Evolutionary conservation across 2,888 invertebrate species (phyloP), one percentile per base, ranked within the genome.

Genomic region (Tetragonula carbonaria): DNA sequence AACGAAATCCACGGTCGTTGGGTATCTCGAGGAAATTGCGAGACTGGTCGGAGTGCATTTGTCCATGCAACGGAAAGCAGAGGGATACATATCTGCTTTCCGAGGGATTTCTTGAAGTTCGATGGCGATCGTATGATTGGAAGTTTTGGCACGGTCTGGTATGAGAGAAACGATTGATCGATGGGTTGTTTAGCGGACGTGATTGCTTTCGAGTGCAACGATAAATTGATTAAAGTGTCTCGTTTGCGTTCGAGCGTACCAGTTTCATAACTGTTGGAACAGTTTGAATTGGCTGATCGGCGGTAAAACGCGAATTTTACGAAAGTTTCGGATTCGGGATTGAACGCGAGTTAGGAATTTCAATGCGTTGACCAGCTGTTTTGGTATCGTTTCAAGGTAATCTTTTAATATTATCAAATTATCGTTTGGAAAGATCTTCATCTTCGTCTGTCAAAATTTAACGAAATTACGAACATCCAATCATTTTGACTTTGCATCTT

Each of bases 71-170:
- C 13, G 21, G 45, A 21, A 28, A 53, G 50, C 28, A 38, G 45
- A 28, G 28, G 28, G 28, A 50, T 74, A 21, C n/a, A 33, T 50
- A 65, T 78, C 55, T 66, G 72, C 50, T 28, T 28, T 28, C 28
- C 53, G 14, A 8, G 14, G n/a, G 45, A 45, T 33, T 74, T 23
- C 33, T 51, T 28, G 28, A 33, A 45, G 45, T 57, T 45, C 8
- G 4, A 33, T 65, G 63, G 63, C 63, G 63, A 74, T 63, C 53
- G 53, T 50, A 16, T 0, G 63, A 14, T 51, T 45, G 74, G 63
- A n/a, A 51, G 33, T 14, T 51, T 11, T 1, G 38, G 21, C 2
- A 45, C 13, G 38, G 38, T 45, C 45, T 11, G 14, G 38, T 13
- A 38, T 66, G 38, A 66, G 38, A 66, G 38, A 38, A 21, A 66